Evolutionary conservation across 2,888 invertebrate genomes (phyloP).

Genomic region (Zeuzera pyrina): DNA sequence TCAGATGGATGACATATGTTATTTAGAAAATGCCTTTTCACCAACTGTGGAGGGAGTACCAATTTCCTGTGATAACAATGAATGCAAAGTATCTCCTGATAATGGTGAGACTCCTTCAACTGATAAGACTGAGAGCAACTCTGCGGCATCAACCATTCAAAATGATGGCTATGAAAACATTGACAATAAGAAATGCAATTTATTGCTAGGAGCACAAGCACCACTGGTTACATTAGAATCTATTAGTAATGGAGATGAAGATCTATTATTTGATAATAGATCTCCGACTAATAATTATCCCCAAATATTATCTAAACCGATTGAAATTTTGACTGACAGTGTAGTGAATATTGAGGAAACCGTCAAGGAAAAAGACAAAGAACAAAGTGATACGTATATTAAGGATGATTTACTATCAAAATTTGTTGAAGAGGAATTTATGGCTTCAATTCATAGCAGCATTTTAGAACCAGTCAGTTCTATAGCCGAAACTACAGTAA

Average conservation of each 20-base stretch:
- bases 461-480: constrained; percentile 74
- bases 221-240: constrained; percentile 41
- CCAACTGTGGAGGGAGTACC: constrained; percentile 77
- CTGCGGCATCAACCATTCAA: constrained; percentile 66
- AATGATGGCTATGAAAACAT: constrained; percentile 54
- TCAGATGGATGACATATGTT: constrained; percentile 85
- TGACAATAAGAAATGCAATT: constrained; percentile 12
- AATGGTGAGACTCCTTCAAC: constrained; percentile 71
- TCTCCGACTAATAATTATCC: constrained; percentile 1
- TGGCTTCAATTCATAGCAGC: constrained; percentile 75
- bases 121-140: constrained; percentile 70
- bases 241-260: constrained; percentile 32
- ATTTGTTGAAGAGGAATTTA: constrained; percentile 72
- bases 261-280: constrained; percentile 19
- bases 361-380: constrained; percentile 9
- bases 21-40: constrained; percentile 76
- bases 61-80: constrained; percentile 56
- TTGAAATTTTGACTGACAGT: constrained; percentile 6
- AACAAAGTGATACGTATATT: background rate
- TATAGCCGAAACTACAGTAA: constrained; percentile 63
- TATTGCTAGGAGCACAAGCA: constrained; percentile 28
- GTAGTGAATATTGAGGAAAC: constrained; percentile 6
- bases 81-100: constrained; percentile 59
- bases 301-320: constrained; percentile 5
- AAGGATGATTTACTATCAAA: constrained; percentile 42